Evolutionary conservation across 2,888 invertebrate genomes (phyloP), one percentile per base, ranked within the genome.

Genomic region (Lasioglossum pauxillum): DNA sequence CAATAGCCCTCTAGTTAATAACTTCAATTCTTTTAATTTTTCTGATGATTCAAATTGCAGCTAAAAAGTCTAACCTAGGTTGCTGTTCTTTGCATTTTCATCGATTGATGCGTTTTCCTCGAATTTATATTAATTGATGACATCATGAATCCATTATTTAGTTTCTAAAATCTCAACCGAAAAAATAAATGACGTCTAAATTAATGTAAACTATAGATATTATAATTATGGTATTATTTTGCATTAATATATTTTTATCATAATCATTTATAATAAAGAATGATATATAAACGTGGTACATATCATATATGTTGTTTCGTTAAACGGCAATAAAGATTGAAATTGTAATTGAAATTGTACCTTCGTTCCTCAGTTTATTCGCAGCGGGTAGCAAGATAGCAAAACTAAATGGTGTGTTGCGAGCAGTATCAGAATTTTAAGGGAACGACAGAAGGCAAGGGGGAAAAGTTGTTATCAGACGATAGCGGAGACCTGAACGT

Each of bases 381-480:
- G 10, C 35, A 10, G 35, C 35, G 14, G 69, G 16, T n/a, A 8
- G 41, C 19, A n/a, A n/a, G 14, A 49, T 53, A 69, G 23, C 41
- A 23, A 14, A 41, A 38, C 10, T 44, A 67, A 77, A 53, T 31
- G 80, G 72, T 14, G 75, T 44, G 60, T 35, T 49, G 46, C 46
- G 14, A 71, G 16, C 23, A 16, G 60, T 67, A 53, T 73, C 53
- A 46, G 53, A 60, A n/a, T 35, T 64, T 80, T 35, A 27, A 69
- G 57, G 27, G 23, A n/a, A 16, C 57, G 46, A 14, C 41, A 23
- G 12, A 73, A 31, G 2, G 41, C 8, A 41, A n/a, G 0, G 41
- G 41, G 0, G 23, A 31, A 19, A 49, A 35, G 64, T n/a, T 84
- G 73, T 74, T 69, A 84, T 84, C 84, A 2, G 67, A 38, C 16